A percentile compares a stretch with the other conserved stretches of the same genome.
phyloP scores from a whole-genome alignment of 2,113 vertebrate genomes.

The Siphamia tubifer region DNA sequence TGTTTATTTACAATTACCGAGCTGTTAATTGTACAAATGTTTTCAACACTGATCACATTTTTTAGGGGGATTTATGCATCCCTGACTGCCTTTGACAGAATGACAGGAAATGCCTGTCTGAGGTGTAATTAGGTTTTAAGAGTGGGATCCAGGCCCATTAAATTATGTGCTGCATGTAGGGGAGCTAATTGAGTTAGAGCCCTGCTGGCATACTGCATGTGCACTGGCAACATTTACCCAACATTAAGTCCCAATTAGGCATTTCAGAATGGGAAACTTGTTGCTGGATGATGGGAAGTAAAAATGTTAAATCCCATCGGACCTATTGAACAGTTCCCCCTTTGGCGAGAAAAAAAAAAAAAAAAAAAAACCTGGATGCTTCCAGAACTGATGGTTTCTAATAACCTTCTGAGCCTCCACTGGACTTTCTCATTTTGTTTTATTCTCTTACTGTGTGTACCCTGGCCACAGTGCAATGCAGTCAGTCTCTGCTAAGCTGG shows the following conservation, averaged over 20 bases:
- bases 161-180: constrained; percentile 68
- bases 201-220: constrained; percentile 72
- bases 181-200: constrained; percentile 72
- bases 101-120: constrained; percentile 65
- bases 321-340: neutral
- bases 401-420: constrained; percentile 4
- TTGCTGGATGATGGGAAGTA: constrained; percentile 37
- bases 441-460: neutral
- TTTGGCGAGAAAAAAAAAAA: too few relatives aligned
- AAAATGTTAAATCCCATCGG: constrained; percentile 17
- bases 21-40: neutral
- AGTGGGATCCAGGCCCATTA: constrained; percentile 67
- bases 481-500: constrained; percentile 11
- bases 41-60: constrained; percentile 11
- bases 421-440: neutral
- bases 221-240: constrained; percentile 75
- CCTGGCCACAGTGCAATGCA: constrained; percentile 18
- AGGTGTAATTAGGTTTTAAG: constrained; percentile 74
- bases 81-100: constrained; percentile 48
- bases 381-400: neutral
- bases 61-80: neutral
- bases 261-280: constrained; percentile 60
- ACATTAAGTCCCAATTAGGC: constrained; percentile 71
- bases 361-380: neutral
- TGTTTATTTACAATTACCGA: neutral